These are phyloP conservation scores for Myanophis thanlyinensis DNA, from an alignment of 2,113 vertebrate genomes.

Conservation along the genomic window DNA sequence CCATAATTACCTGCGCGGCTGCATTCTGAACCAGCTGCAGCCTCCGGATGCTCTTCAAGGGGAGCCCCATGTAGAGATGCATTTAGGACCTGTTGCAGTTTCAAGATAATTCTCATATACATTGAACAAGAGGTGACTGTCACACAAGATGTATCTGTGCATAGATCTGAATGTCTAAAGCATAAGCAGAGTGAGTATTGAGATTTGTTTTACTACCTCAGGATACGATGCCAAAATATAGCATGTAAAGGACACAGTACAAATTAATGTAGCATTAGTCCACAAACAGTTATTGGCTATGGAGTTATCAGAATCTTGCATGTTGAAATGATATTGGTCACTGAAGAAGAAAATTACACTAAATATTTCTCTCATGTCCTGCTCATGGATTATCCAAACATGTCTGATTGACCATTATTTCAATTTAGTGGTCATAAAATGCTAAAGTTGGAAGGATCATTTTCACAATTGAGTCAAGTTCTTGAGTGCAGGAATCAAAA, in stretches of 20 bases:
- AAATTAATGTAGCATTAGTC: not conserved
- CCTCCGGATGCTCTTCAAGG: no score
- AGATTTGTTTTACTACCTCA: not conserved
- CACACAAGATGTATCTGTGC: not conserved
- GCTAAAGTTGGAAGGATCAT: not conserved
- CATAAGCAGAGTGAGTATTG: not conserved
- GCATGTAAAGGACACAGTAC: not conserved
- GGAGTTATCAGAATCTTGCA: not conserved
- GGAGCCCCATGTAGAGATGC: no score
- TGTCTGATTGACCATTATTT: not conserved
- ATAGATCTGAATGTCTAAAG: not conserved
- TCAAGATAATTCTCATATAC: not conserved
- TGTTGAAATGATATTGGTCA: not conserved
- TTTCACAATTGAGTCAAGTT: not conserved
- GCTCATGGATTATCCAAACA: not conserved
- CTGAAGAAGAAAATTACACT: not conserved
- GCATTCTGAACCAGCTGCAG: no score
- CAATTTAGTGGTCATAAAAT: not conserved
- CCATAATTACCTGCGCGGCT: no score
- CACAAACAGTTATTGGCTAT: not conserved
- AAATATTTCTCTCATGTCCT: not conserved
- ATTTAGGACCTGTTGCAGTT: not conserved
- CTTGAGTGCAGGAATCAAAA: not conserved
- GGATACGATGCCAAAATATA: not conserved
- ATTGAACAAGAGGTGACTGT: not conserved